Evolutionary conservation across 1,140 invertebrate species (phyloP).

Genomic region (Ceratosolen solmsi): DNA sequence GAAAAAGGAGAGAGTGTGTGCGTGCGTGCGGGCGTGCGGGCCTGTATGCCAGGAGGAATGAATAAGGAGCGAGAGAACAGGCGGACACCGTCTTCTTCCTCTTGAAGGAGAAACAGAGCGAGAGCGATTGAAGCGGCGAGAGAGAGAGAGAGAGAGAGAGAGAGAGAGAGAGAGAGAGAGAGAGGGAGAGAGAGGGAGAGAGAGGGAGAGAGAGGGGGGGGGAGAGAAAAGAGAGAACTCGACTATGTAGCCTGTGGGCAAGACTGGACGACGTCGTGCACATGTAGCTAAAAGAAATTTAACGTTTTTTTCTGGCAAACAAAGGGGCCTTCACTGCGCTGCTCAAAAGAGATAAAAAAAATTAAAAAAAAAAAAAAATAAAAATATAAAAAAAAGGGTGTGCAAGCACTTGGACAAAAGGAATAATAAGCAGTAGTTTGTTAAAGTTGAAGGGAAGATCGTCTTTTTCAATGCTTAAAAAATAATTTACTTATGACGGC

Average conservation of each 20-base stretch:
- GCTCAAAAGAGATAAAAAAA: neutral
- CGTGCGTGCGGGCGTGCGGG: too few species aligned
- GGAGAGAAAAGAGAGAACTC: constrained; percentile 48
- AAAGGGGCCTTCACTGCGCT: constrained; percentile 4
- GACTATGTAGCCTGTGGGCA: constrained; percentile 47
- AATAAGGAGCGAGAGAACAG: constrained; percentile 26
- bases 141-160: constrained; percentile 53
- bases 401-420: neutral
- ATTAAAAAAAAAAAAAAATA: neutral
- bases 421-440: neutral
- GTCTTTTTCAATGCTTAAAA: neutral
- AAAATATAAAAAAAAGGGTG: neutral
- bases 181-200: constrained; percentile 46
- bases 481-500: neutral
- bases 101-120: constrained; percentile 25
- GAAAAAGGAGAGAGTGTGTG: constrained; percentile 23
- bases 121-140: constrained; percentile 45
- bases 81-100: constrained; percentile 41
- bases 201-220: constrained; percentile 52
- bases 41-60: neutral
- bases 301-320: constrained; percentile 28
- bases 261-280: constrained; percentile 52
- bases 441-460: too few species aligned
- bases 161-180: constrained; percentile 41
- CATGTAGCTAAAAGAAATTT: constrained; percentile 9